phyloP scores from a whole-genome alignment of 2,888 invertebrate genomes.

The Lathronympha strigana region DNA sequence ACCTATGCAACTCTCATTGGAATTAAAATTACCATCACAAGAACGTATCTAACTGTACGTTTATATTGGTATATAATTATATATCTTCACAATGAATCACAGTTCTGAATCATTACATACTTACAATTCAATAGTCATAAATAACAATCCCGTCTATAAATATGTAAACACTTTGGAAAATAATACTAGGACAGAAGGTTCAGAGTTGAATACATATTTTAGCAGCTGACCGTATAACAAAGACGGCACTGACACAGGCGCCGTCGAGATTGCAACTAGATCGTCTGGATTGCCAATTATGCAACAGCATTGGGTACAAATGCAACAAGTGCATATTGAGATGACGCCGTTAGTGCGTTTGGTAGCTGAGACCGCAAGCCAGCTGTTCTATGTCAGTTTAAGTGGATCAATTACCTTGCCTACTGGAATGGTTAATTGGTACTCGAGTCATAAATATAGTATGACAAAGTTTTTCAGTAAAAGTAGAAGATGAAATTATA shows the following conservation, averaged over 20 bases:
- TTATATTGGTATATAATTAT: neutral
- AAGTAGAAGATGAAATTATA: no score
- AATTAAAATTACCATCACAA: no score
- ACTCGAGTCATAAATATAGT: no score
- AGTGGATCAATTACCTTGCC: conserved; percentile 16
- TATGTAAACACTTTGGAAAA: no score
- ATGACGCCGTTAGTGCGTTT: neutral
- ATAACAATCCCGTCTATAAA: conserved; percentile 28
- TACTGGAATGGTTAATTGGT: no score
- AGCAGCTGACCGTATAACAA: no score
- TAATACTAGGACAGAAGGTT: no score
- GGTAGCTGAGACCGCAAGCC: neutral
- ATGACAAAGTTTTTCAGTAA: no score
- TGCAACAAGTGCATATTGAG: neutral
- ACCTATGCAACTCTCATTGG: no score
- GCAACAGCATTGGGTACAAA: conserved; percentile 1
- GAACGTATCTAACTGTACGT: no score
- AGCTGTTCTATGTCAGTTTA: conserved; percentile 7
- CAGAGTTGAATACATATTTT: no score
- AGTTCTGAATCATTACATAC: neutral
- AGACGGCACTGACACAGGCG: conserved; percentile 53
- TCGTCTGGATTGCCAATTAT: conserved; percentile 58
- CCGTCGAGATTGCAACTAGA: conserved; percentile 64
- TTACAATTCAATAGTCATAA: conserved; percentile 4
- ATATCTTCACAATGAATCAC: neutral